phyloP scores from a whole-genome alignment of 2,888 invertebrate genomes.

The Acrocera orbiculus region DNA sequence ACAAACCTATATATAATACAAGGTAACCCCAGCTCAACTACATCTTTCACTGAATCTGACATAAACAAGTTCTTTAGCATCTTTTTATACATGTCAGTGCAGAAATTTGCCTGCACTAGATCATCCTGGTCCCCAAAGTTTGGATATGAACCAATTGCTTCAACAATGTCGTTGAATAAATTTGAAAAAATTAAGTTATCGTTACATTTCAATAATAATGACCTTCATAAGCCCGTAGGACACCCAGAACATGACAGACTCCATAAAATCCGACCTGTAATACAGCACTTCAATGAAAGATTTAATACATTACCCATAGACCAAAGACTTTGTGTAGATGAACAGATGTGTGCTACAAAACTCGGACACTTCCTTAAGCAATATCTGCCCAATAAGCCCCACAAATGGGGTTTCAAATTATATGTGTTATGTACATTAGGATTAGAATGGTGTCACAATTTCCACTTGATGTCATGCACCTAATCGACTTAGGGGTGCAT shows the following conservation, averaged over 20 bases:
- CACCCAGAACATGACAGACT: not conserved
- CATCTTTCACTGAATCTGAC: not conserved
- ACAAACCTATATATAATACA: not conserved
- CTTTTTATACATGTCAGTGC: constrained; percentile 2
- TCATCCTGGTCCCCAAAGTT: constrained; percentile 2
- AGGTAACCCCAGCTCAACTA: not conserved
- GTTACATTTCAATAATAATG: constrained; percentile 7
- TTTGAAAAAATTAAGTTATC: constrained; percentile 4
- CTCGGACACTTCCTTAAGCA: constrained; percentile 7
- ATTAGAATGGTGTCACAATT: too few relatives aligned
- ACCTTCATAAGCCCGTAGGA: constrained; percentile 3
- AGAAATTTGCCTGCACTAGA: constrained; percentile 4
- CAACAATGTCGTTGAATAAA: constrained; percentile 4
- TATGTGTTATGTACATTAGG: constrained; percentile 11
- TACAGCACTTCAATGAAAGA: not conserved
- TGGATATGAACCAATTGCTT: constrained; percentile 1
- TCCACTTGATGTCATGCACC: too few relatives aligned
- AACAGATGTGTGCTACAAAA: not conserved
- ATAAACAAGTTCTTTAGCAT: constrained; percentile 6
- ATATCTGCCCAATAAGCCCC: constrained; percentile 13
- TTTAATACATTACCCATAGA: not conserved
- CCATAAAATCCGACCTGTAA: not conserved
- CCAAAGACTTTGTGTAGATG: not conserved
- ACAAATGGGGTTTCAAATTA: constrained; percentile 9
- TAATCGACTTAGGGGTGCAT: too few relatives aligned